Percentiles rank a stretch among this genome's conserved stretches.
Conservation (phyloP, 2,113 vertebrate genomes). For the Onychostoma macrolepis region DNA sequence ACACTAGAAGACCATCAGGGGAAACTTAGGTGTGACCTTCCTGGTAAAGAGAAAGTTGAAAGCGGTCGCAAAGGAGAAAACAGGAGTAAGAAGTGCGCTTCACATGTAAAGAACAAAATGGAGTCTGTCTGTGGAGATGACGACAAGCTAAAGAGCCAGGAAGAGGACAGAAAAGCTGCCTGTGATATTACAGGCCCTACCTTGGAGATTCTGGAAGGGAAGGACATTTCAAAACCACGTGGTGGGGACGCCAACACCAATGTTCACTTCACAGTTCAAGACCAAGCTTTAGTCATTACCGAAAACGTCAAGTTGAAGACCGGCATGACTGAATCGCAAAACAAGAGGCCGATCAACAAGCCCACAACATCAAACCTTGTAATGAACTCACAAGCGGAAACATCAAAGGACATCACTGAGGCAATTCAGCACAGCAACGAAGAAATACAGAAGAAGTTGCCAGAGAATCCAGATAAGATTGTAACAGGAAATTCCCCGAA, state of each 20-base stretch:
- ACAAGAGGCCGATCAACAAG: neutral
- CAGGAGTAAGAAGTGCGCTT: neutral
- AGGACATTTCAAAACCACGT: neutral
- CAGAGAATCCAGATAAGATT: neutral
- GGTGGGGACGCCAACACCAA: neutral
- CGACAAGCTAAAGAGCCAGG: conserved; percentile 12
- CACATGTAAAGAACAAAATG: neutral
- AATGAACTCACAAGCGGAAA: neutral
- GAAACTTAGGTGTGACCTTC: conserved; percentile 11
- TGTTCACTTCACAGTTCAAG: neutral
- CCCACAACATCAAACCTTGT: neutral
- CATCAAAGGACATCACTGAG: neutral
- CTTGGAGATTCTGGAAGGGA: neutral
- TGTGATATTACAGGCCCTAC: conserved; percentile 9
- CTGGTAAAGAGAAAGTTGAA: neutral
- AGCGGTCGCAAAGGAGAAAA: neutral
- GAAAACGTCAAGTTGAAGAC: neutral
- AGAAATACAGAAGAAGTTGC: neutral
- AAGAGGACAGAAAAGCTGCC: neutral
- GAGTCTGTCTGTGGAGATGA: conserved; percentile 1
- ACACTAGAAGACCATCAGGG: neutral
- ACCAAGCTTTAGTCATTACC: neutral
- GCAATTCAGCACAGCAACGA: conserved; percentile 6
- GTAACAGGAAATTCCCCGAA: neutral
- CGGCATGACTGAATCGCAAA: conserved; percentile 19